Conservation (phyloP, 2,113 vertebrate genomes). For the Zapornia atra region DNA sequence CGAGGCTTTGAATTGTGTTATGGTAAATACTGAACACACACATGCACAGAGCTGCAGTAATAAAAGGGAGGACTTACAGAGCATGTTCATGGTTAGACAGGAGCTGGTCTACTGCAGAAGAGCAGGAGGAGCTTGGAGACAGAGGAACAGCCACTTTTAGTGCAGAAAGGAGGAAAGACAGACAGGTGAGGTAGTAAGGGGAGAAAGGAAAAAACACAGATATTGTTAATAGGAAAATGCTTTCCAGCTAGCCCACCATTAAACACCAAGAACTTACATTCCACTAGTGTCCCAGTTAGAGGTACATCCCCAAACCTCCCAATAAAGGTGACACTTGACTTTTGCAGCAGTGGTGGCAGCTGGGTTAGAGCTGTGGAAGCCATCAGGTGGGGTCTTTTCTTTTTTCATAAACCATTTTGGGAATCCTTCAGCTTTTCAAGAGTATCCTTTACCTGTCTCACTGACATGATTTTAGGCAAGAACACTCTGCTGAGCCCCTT, state of each 20-base stretch:
- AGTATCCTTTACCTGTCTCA: neutral
- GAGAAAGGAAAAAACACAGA: conserved; percentile 53
- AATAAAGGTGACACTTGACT: neutral
- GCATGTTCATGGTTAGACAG: conserved; percentile 84
- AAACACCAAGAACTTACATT: neutral
- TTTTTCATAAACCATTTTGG: neutral
- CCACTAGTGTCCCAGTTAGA: neutral
- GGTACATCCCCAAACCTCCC: neutral
- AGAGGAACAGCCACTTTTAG: conserved; percentile 90
- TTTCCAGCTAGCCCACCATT: neutral
- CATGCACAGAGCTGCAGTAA: conserved; percentile 38
- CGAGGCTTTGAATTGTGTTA: neutral
- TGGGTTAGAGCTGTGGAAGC: neutral
- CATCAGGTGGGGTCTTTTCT: neutral
- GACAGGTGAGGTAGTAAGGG: conserved; percentile 55
- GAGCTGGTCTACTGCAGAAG: conserved; percentile 94
- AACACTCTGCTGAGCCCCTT: neutral
- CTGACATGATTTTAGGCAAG: neutral
- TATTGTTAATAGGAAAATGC: conserved; percentile 35
- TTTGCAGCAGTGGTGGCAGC: neutral
- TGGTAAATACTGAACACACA: neutral
- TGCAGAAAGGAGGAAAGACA: conserved; percentile 60
- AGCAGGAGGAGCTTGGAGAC: conserved; percentile 92
- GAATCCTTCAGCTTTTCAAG: neutral
- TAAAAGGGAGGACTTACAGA: conserved; percentile 78